Evolutionary conservation across 1,140 invertebrate genomes (phyloP), one percentile per base, ranked within the genome.

Genomic region (Hormaphis cornu): DNA sequence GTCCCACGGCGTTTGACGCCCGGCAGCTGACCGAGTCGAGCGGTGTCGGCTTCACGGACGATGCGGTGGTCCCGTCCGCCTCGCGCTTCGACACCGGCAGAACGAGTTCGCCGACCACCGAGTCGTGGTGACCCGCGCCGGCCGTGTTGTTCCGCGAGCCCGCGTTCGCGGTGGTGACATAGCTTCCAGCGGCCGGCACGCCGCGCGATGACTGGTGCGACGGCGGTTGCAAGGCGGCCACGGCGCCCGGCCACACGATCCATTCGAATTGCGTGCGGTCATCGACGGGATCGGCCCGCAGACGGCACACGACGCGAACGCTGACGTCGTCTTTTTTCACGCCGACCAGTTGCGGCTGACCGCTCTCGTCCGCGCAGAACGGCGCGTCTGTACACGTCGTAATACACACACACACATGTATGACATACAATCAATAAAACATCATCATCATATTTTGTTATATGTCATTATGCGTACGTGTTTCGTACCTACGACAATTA

Each of bases 11-110:
- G 30, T 66, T 66, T 1, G 61, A 50, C 3, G 61, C 61, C 12
- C 42, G 61, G 14, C 61, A 66, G 9, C 61, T 66, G 61, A 66
- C 44, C 28, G 61, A 35, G 18, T 66, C 18, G 12, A 66, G 28
- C 14, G 33, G 44, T 0, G n/a, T 18, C 1, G 61, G 26, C 1
- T 46, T 33, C 7, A n/a, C 20, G 20, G 28, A 22, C 12, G 44
- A 9, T 22, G n/a, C 14, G 28, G 12, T 14, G 7, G 8, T 46
- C 42, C 12, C 40, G 5, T 63, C 58, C 24, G 40, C 3, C n/a
- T 12, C 22, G 6, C 26, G 42, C 42, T 46, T n/a, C 54, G 14
- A 37, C 54, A 22, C 61, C 18, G 40, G 24, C 2, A 66, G 12
- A 1, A 35, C 61, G 1, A 66, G 59, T 5, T 48, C 40, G 28